phyloP scores from a whole-genome alignment of 2,888 invertebrate species.

The Acleris laterana region DNA sequence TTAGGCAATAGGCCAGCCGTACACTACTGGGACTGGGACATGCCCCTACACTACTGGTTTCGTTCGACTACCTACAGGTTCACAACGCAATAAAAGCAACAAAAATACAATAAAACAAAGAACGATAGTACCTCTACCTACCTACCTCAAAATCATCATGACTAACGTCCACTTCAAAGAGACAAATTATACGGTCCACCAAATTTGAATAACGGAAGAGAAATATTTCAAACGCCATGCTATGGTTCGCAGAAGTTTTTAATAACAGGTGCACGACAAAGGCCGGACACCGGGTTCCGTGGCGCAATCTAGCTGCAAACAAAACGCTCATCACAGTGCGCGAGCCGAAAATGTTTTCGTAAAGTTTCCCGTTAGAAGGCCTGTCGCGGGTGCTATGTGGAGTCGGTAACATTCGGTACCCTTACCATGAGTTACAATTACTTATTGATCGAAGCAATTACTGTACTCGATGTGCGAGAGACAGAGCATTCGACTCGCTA shows the following conservation, averaged over 20 bases:
- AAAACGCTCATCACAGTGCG: conserved; percentile 50
- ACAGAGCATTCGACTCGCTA: too few species aligned
- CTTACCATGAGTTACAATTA: too few species aligned
- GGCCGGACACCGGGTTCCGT: conserved; percentile 53
- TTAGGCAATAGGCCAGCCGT: too few species aligned
- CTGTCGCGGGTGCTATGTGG: conserved; percentile 1
- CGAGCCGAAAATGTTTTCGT: conserved; percentile 50
- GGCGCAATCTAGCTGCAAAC: conserved; percentile 51
- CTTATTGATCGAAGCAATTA: too few species aligned
- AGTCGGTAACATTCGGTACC: conserved; percentile 4
- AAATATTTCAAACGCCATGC: conserved; percentile 24
- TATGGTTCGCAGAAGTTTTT: conserved; percentile 58
- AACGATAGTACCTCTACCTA: conserved; percentile 11
- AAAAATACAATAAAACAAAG: neutral
- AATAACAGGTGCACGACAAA: conserved; percentile 69
- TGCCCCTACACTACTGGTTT: too few species aligned
- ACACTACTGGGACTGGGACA: too few species aligned
- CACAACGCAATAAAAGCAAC: too few species aligned
- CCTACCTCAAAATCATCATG: conserved; percentile 14
- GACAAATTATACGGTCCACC: conserved; percentile 25
- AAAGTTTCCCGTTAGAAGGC: conserved; percentile 37
- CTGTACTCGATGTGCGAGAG: too few species aligned
- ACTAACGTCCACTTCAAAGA: conserved; percentile 9
- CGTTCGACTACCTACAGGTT: too few species aligned
- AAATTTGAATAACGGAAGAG: conserved; percentile 33